Evolutionary conservation across 35 echinoderm and acorn worm species (phyloP).

Genomic region (Eucidaris tribuloides): DNA sequence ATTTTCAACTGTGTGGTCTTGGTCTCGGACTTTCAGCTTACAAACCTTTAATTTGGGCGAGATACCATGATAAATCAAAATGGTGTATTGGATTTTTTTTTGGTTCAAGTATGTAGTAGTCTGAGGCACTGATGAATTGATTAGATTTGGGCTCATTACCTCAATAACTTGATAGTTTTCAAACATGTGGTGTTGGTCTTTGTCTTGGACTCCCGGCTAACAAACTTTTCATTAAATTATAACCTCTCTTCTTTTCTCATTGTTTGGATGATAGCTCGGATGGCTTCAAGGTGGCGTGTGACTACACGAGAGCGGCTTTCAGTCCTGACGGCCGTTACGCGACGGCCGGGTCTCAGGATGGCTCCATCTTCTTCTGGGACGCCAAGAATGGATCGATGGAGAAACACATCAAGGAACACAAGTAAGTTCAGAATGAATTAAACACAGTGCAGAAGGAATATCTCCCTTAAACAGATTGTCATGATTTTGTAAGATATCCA

Average conservation of each 20-base stretch:
- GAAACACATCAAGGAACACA: conserved; percentile 75
- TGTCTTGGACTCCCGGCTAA: not conserved
- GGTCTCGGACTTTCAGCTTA: no score
- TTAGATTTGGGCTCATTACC: no score
- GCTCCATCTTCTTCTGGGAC: conserved; percentile 82
- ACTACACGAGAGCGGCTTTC: conserved; percentile 89
- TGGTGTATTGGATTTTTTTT: no score
- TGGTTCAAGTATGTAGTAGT: no score
- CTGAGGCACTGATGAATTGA: no score
- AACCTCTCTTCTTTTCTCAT: conserved; percentile 2
- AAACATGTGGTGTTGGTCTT: no score
- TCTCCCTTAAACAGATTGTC: not conserved
- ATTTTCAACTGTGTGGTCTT: no score
- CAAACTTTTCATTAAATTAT: not conserved
- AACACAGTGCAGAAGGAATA: not conserved
- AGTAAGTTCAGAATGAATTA: conserved; percentile 52
- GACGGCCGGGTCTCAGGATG: conserved; percentile 80
- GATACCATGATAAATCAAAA: no score
- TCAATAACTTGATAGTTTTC: no score
- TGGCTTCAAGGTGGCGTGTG: conserved; percentile 81
- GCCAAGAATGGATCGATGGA: conserved; percentile 56
- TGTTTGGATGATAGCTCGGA: conserved; percentile 75
- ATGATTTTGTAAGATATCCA: not conserved
- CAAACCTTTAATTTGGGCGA: no score
- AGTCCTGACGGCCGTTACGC: conserved; percentile 88